A percentile compares a stretch with the other conserved stretches of the same genome.
Evolutionary conservation across 2,888 invertebrate genomes (phyloP).

Genomic region (Ichneumon xanthorius): DNA sequence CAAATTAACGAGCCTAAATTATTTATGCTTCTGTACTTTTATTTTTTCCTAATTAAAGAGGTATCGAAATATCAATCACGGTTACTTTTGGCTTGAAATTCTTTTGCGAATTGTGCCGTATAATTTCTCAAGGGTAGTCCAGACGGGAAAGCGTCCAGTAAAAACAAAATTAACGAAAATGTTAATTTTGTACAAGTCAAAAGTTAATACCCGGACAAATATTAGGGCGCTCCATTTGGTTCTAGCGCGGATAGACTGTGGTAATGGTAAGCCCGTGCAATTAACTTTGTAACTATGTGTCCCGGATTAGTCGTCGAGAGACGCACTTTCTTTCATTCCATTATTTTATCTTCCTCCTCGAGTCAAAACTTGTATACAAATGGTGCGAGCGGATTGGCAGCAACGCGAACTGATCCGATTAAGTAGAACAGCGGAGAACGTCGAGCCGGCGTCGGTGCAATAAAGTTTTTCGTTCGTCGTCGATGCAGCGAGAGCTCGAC

Average conservation of each 20-base stretch:
- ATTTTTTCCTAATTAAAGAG: no score
- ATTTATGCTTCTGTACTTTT: no score
- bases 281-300: not conserved
- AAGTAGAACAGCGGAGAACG: slow-evolving; percentile 26
- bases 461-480: slow-evolving; percentile 13
- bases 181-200: no score
- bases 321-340: not conserved
- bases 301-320: slow-evolving; percentile 25
- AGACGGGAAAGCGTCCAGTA: no score
- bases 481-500: not conserved
- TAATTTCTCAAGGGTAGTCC: no score
- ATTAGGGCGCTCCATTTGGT: not conserved
- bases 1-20: no score
- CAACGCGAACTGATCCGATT: slow-evolving; percentile 39
- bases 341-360: not conserved
- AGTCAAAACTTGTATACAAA: slow-evolving; percentile 35
- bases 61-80: no score
- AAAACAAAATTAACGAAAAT: no score
- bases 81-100: no score
- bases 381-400: slow-evolving; percentile 11
- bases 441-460: not conserved
- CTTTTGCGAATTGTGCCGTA: no score
- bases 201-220: no score
- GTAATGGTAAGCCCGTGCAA: not conserved
- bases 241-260: not conserved